Conservation (phyloP, 2,797 vertebrate species). For the Brachymystax lenok region DNA sequence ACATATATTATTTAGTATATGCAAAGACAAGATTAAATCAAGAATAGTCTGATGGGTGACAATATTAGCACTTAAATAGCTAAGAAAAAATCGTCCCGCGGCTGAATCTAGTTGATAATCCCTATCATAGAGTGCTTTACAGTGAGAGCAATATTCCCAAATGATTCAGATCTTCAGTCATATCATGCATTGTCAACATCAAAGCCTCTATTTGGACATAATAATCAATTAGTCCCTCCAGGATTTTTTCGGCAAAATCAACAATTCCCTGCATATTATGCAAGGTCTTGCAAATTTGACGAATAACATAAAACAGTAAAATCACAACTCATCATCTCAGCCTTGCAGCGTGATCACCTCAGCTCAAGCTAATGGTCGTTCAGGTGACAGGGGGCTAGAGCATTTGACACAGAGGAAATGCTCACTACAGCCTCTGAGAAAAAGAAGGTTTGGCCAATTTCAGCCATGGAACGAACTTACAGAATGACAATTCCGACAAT, state of each 20-base stretch:
- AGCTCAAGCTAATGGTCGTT: conserved; percentile 22
- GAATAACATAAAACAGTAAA: conserved; percentile 26
- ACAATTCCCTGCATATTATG: no score
- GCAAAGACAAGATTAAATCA: no score
- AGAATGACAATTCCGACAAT: conserved; percentile 32
- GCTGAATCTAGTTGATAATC: neutral
- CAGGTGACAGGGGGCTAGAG: conserved; percentile 24
- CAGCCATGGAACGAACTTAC: conserved; percentile 16
- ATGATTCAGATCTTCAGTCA: conserved; percentile 31
- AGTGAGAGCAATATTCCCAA: conserved; percentile 28
- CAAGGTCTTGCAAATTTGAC: no score
- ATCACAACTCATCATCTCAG: conserved; percentile 32
- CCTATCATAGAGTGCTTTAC: neutral
- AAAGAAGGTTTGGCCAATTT: neutral
- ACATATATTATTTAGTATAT: no score
- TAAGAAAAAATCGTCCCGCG: neutral
- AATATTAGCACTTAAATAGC: no score
- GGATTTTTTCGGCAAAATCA: no score
- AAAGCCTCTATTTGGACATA: conserved; percentile 50
- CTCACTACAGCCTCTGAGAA: neutral
- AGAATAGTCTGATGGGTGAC: no score
- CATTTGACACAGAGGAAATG: neutral
- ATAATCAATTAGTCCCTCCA: conserved; percentile 59
- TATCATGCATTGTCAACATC: conserved; percentile 35
- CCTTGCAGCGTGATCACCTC: conserved; percentile 25